Base-by-base conservation (phyloP, 2,113 vertebrate genomes). In the Nyctibius bracteatus region DNA sequence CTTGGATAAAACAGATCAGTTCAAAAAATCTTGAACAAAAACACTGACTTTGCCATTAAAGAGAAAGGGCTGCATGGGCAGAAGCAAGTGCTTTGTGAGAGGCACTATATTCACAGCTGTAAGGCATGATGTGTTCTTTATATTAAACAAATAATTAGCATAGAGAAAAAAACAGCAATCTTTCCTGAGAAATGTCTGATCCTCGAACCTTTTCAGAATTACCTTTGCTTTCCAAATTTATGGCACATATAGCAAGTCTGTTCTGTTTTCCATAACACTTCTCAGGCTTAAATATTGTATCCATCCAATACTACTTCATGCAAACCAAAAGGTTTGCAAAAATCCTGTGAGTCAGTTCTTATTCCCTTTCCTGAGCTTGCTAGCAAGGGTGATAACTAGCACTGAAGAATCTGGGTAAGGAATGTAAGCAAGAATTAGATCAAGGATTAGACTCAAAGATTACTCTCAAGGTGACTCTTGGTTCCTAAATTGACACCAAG, bases 31-130 rank as follows among this genome's bases (percentile, higher is more conserved):
- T 85, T 14, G 0, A 93, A 81, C 2, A 91, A 77, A 94, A 39
- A 0, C 19, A 68, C 23, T 35, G 39, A 47, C 43, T 63, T 67
- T 85, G 2, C 18, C 30, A 14, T 67, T 72, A 28, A 8, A 81
- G 12, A 31, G 31, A 55, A 82, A 86, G 5, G 22, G 8, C 4
- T 68, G 14, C 8, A 24, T 47, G 22, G 22, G 14, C 28, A 63
- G 23, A 70, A 54, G 8, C 14, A 10, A 6, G 4, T 49, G 18
- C 7, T 55, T 73, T 46, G 8, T 71, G 65, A 82, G 81, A 83
- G 8, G 4, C 17, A 19, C 2, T 31, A 5, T 41, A 52, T 8
- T 30, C 25, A 58, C 10, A 73, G 8, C 3, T 2, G 1, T 17
- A 6, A 49, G 31, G 13, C 67, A 35, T 43, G 2, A 27, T 16